phyloP scores from a whole-genome alignment of 1,140 invertebrate genomes.

The Rhagoletis zephyria region DNA sequence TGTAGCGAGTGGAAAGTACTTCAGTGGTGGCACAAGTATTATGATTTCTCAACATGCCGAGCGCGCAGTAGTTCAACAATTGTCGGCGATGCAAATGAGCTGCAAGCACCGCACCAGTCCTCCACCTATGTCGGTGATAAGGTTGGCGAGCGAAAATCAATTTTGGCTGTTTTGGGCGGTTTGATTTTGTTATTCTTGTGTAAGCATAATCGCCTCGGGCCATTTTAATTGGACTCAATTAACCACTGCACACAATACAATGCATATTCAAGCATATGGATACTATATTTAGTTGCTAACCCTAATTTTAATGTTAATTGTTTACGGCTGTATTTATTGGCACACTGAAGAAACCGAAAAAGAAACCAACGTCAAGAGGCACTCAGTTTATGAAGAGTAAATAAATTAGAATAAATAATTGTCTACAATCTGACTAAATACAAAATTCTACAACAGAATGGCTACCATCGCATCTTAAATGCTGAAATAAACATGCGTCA shows the following conservation, averaged over 20 bases:
- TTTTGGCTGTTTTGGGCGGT: constrained; percentile 34
- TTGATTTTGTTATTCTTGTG: constrained; percentile 47
- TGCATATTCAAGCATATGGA: not conserved
- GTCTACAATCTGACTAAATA: too few species aligned
- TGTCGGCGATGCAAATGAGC: not conserved
- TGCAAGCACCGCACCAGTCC: not conserved
- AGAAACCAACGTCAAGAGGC: not conserved
- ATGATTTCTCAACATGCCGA: constrained; percentile 50
- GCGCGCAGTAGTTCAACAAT: not conserved
- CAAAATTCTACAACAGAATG: too few species aligned
- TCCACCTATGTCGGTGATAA: not conserved
- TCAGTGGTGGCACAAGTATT: constrained; percentile 52
- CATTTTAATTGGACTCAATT: constrained; percentile 34
- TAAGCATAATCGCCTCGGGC: constrained; percentile 45
- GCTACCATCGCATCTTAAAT: too few species aligned
- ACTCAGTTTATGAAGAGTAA: not conserved
- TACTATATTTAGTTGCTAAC: constrained; percentile 23
- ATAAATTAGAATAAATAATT: too few species aligned
- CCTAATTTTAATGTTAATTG: constrained; percentile 11
- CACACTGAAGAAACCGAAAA: not conserved
- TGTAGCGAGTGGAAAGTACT: constrained; percentile 35
- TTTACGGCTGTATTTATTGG: constrained; percentile 23
- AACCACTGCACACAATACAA: not conserved
- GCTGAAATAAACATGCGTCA: too few species aligned
- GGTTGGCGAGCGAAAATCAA: constrained; percentile 20